Evolutionary conservation across 2,888 invertebrate species (phyloP).

Genomic region (Aelia acuminata): DNA sequence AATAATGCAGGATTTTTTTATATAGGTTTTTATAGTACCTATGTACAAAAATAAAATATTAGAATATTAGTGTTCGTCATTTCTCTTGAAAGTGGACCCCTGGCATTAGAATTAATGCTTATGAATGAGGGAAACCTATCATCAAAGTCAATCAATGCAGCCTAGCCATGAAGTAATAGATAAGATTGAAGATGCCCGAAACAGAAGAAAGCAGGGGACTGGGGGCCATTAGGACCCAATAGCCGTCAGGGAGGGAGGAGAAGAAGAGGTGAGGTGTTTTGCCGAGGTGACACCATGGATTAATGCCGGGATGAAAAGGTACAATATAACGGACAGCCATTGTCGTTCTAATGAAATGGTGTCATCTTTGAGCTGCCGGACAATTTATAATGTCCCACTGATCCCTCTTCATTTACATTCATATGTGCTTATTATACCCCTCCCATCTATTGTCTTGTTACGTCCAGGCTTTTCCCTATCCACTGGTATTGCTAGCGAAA

Average conservation of each 20-base stretch:
- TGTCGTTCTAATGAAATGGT: conserved; percentile 14
- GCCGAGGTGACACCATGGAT: conserved; percentile 34
- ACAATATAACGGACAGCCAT: conserved; percentile 42
- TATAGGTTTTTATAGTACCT: too few species aligned
- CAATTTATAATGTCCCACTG: conserved; percentile 45
- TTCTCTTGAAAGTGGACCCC: too few species aligned
- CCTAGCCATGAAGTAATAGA: neutral
- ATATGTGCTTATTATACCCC: conserved; percentile 62
- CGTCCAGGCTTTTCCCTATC: neutral
- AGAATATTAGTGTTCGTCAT: too few species aligned
- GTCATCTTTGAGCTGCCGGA: conserved; percentile 40
- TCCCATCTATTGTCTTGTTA: conserved; percentile 20
- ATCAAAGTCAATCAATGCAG: neutral
- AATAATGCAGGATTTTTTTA: too few species aligned
- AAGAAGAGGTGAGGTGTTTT: conserved; percentile 45
- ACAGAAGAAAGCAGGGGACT: conserved; percentile 7
- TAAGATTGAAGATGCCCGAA: neutral
- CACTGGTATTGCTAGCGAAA: neutral
- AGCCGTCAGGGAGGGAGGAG: neutral
- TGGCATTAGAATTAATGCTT: too few species aligned
- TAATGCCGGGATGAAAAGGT: conserved; percentile 39
- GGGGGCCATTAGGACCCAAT: conserved; percentile 37
- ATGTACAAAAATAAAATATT: too few species aligned
- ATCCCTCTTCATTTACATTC: conserved; percentile 62
- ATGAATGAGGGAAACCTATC: neutral